phyloP scores from a whole-genome alignment of 2,888 invertebrate genomes.

The Sphaeridia pumilis region DNA sequence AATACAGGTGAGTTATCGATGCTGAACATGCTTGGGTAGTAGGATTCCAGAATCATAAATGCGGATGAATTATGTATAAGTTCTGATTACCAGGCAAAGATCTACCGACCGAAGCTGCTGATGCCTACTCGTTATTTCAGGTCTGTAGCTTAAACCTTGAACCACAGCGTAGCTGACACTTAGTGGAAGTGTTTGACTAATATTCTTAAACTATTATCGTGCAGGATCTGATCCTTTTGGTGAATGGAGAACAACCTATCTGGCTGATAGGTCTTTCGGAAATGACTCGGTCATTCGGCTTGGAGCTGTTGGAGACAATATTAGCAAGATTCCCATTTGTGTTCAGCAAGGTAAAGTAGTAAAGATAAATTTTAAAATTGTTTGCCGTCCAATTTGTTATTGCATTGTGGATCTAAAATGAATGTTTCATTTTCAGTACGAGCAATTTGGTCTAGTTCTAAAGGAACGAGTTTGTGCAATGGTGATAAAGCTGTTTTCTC shows the following conservation, averaged over 20 bases:
- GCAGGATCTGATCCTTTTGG: slow-evolving; percentile 87
- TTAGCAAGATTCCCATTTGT: slow-evolving; percentile 73
- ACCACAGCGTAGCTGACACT: too few species aligned
- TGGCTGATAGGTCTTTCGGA: slow-evolving; percentile 94
- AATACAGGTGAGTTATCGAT: slow-evolving; percentile 6
- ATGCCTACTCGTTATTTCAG: slow-evolving; percentile 90
- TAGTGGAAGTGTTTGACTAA: not conserved
- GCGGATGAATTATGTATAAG: too few species aligned
- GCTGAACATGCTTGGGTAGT: too few species aligned
- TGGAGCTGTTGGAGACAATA: slow-evolving; percentile 88
- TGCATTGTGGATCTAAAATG: too few species aligned
- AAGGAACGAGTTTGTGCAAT: slow-evolving; percentile 96
- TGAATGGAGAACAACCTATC: slow-evolving; percentile 89
- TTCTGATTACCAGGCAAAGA: slow-evolving; percentile 20
- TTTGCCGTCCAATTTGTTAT: too few species aligned
- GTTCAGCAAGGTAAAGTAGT: slow-evolving; percentile 69
- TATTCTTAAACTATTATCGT: slow-evolving; percentile 28
- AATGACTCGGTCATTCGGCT: slow-evolving; percentile 92
- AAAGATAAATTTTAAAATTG: too few species aligned
- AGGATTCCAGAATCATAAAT: too few species aligned
- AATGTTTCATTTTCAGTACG: too few species aligned
- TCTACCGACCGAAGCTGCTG: slow-evolving; percentile 74
- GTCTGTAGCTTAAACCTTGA: slow-evolving; percentile 42
- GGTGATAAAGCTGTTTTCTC: slow-evolving; percentile 96
- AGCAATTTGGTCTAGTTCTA: slow-evolving; percentile 83